A percentile compares a stretch with the other conserved stretches of the same genome.
These are phyloP conservation scores for Cotesia vestalis DNA, from an alignment of 1,140 invertebrate genomes.

Conservation along the genomic window DNA sequence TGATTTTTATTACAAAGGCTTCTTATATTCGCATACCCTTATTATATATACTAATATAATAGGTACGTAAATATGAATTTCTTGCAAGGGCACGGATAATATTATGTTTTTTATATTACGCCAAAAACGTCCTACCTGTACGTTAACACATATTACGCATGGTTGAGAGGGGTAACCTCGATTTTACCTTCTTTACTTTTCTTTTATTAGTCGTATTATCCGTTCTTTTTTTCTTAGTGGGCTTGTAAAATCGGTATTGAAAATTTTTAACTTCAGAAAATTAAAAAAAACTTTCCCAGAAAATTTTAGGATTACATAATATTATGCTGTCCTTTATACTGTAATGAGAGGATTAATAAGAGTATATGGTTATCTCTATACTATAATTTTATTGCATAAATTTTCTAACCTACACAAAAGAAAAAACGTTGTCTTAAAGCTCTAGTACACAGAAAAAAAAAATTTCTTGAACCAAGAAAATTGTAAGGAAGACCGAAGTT, in stretches of 20 bases:
- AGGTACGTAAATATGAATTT: conserved; percentile 10
- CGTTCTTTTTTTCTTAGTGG: conserved; percentile 33
- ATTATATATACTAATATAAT: conserved; percentile 10
- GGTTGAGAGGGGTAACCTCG: conserved; percentile 43
- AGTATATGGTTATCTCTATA: too few relatives aligned
- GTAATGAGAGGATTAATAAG: too few relatives aligned
- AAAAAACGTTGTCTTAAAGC: too few relatives aligned
- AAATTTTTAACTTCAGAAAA: conserved; percentile 1
- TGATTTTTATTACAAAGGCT: conserved; percentile 6
- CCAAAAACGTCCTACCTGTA: conserved; percentile 38
- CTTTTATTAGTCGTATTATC: conserved; percentile 34
- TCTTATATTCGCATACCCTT: too few relatives aligned
- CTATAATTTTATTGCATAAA: too few relatives aligned
- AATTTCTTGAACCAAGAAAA: too few relatives aligned
- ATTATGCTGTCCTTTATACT: too few relatives aligned
- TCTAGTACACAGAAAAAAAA: too few relatives aligned
- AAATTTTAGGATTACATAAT: too few relatives aligned
- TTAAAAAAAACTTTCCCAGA: too few relatives aligned
- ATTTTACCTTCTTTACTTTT: conserved; percentile 26
- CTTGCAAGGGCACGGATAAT: conserved; percentile 17
- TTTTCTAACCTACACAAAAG: too few relatives aligned
- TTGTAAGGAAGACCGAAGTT: too few relatives aligned
- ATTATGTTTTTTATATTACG: conserved; percentile 17
- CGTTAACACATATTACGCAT: conserved; percentile 46
- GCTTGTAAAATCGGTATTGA: conserved; percentile 39